Evolutionary conservation across 2,797 vertebrate genomes (phyloP), one percentile per base, ranked within the genome.

Genomic region (Megalops cyprinoides): DNA sequence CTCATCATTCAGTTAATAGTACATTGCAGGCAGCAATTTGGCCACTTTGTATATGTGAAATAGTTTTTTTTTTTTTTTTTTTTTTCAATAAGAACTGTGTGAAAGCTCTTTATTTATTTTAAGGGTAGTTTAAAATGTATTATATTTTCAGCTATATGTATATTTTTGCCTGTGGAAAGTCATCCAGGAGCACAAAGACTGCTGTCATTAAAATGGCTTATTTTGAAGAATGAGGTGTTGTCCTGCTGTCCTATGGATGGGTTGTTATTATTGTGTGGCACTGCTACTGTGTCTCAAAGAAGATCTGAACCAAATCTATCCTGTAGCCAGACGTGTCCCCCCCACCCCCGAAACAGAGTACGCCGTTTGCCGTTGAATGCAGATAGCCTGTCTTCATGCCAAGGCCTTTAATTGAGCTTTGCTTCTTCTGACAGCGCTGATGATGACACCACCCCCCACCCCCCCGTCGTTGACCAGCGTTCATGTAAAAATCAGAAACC

Each of bases 401-500:
- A 39, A 69, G 37, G 62, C 31, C 34, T 14, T 37, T 67, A 20
- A 67, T 18, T 67, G 62, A 39, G 49, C 7, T 14, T 51, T 8
- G 14, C 49, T 79, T 2, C 2, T 44, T 74, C 28, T 48, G 3
- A 69, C 65, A 44, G 25, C 60, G n/a, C 28, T 1, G 42, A 82
- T 85, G 87, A 89, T 84, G 80, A 85, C n/a, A 88, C 83, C 85
- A 48, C 39, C 87, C 74, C 62, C 18, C 83, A 76, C 69, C 81
- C 77, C 77, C 62, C 81, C 46, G 49, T 79, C 79, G 34, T 67
- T 81, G 83, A 86, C 80, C 76, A 78, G 46, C 77, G 71, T 73
- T 82, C 79, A 74, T 53, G 83, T 88, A 82, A 85, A 84, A 83
- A n/a, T n/a, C 77, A 58, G 81, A 74, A 77, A 87, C 82, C 69